Conservation (phyloP, 2,113 vertebrate species). For the Cyrtonyx montezumae region DNA sequence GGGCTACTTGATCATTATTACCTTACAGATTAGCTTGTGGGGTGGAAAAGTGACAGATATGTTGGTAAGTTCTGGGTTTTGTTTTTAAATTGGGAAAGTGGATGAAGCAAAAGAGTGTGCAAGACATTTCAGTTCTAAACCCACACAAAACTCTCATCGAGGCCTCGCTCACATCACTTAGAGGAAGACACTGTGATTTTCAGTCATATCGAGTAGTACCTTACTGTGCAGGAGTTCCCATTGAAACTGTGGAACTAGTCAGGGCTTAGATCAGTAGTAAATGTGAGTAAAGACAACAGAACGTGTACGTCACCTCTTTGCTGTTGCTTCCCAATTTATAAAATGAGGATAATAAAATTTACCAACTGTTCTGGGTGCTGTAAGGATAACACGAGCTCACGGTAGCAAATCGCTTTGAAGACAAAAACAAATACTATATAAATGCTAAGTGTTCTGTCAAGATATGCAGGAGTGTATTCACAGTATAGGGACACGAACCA, state of each 20-base stretch:
- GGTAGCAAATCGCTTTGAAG: conserved; percentile 20
- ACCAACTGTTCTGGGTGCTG: not conserved
- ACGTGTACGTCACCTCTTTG: not conserved
- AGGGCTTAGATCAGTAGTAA: not conserved
- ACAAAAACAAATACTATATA: not conserved
- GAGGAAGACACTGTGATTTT: not conserved
- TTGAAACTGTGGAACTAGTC: not conserved
- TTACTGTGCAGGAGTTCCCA: not conserved
- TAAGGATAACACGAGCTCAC: conserved; percentile 8
- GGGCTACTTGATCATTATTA: not conserved
- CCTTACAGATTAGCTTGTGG: not conserved
- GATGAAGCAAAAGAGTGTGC: not conserved
- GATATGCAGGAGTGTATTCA: not conserved
- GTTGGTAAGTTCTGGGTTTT: not conserved
- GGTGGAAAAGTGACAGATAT: not conserved
- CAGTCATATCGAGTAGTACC: not conserved
- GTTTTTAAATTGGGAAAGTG: not conserved
- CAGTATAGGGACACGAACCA: not conserved
- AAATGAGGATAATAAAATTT: conserved; percentile 21
- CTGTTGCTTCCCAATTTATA: not conserved
- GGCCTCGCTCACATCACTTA: not conserved
- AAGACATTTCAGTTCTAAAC: not conserved
- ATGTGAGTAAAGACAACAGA: not conserved
- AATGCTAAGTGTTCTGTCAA: not conserved
- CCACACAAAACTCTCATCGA: not conserved